Evolutionary conservation across 2,888 invertebrate species (phyloP).

Genomic region (Catocala nupta): DNA sequence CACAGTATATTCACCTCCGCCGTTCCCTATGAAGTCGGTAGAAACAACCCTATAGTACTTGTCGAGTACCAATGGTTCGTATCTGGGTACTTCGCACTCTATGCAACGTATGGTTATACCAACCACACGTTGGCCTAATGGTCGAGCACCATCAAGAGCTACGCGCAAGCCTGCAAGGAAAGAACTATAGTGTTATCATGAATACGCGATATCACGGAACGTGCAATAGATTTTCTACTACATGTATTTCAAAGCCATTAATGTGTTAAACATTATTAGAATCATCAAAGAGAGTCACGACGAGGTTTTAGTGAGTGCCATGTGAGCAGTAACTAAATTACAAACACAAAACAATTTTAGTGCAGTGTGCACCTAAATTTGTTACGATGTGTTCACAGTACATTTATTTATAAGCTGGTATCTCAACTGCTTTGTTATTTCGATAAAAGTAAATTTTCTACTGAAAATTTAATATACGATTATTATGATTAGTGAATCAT

Average conservation of each 20-base stretch:
- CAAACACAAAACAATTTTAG: no score
- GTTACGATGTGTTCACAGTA: no score
- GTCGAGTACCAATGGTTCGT: conserved; percentile 84
- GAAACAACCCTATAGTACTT: conserved; percentile 88
- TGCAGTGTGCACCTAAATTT: no score
- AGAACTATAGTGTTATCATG: background rate
- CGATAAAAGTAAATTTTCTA: no score
- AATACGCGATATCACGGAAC: no score
- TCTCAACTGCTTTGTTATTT: no score
- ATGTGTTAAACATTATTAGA: background rate
- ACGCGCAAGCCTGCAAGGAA: conserved; percentile 84
- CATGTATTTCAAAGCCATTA: no score
- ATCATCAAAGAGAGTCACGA: background rate
- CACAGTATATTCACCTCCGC: conserved; percentile 90
- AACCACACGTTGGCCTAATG: conserved; percentile 86
- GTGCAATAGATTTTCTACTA: no score
- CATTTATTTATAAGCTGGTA: no score
- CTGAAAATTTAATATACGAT: no score
- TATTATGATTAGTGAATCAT: no score
- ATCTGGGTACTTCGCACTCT: conserved; percentile 88
- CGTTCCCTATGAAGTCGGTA: conserved; percentile 87
- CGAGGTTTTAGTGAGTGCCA: background rate
- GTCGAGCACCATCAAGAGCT: conserved; percentile 86
- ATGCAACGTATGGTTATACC: conserved; percentile 87
- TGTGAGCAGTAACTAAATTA: no score